These are phyloP conservation scores for Staurois parvus DNA, from an alignment of 2,797 vertebrate species.

Conservation along the genomic window DNA sequence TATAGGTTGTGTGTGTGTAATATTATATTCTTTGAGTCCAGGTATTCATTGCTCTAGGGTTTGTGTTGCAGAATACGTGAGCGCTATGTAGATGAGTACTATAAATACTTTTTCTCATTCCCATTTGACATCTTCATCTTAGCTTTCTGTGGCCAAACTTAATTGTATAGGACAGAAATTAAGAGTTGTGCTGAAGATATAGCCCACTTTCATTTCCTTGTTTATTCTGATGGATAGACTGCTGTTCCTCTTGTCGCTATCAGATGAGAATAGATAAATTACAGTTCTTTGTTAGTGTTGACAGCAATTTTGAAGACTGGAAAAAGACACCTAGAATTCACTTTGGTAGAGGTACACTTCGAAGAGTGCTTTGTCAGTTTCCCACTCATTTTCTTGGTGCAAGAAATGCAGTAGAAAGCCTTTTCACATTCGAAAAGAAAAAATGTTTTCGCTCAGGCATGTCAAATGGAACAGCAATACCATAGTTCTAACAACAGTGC, in stretches of 20 bases:
- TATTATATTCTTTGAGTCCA: no score
- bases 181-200: neutral
- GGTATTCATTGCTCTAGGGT: no score
- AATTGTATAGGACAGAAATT: neutral
- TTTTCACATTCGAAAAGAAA: neutral
- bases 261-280: neutral
- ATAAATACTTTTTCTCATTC: no score
- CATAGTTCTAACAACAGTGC: neutral
- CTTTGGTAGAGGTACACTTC: neutral
- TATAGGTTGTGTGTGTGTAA: no score
- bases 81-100: no score
- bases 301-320: neutral
- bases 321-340: neutral
- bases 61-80: no score
- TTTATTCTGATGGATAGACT: neutral
- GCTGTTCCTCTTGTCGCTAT: constrained; percentile 3
- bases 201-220: neutral
- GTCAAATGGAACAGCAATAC: neutral
- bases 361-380: neutral
- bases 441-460: neutral
- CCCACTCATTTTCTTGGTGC: neutral
- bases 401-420: neutral
- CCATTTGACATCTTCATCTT: no score
- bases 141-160: neutral
- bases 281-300: neutral